Conservation (phyloP, 2,113 vertebrate species). For the Antennarius striatus region DNA sequence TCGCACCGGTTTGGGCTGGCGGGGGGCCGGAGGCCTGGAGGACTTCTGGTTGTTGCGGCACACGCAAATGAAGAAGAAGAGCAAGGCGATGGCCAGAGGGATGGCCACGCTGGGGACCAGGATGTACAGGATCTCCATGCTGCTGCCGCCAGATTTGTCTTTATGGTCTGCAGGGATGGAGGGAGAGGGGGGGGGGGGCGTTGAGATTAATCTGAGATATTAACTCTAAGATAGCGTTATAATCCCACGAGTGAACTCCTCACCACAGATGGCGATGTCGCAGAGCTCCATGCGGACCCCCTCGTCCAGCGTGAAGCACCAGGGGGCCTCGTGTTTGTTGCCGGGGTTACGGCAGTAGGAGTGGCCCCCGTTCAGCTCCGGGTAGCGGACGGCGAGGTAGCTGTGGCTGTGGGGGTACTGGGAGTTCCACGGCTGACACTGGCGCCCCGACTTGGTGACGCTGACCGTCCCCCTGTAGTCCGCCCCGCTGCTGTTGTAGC, state of each 20-base stretch:
- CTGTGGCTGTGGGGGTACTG: slow-evolving; percentile 97
- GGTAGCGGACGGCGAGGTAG: slow-evolving; percentile 88
- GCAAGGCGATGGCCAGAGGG: slow-evolving; percentile 91
- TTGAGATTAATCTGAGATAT: too few species aligned
- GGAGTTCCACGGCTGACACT: slow-evolving; percentile 99
- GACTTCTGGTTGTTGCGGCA: slow-evolving; percentile 97
- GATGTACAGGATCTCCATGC: slow-evolving; percentile 97
- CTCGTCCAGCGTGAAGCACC: slow-evolving; percentile 98
- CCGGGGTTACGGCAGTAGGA: slow-evolving; percentile 98
- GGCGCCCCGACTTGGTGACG: slow-evolving; percentile 89
- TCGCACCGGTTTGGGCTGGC: slow-evolving; percentile 91
- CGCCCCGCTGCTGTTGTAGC: slow-evolving; percentile 90
- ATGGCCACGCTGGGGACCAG: slow-evolving; percentile 96
- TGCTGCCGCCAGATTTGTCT: slow-evolving; percentile 84
- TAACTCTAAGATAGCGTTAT: neutral
- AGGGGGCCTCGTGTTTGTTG: slow-evolving; percentile 92
- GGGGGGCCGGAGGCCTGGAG: slow-evolving; percentile 82
- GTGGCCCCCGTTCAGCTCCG: slow-evolving; percentile 94
- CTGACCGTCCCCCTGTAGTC: slow-evolving; percentile 95
- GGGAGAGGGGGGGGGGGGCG: neutral
- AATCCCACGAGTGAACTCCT: slow-evolving; percentile 32
- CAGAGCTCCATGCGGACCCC: slow-evolving; percentile 93
- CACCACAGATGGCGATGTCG: slow-evolving; percentile 92
- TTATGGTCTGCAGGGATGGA: slow-evolving; percentile 82
- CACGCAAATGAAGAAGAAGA: slow-evolving; percentile 98